Percentiles rank a stretch among this genome's conserved stretches.
Conservation (phyloP, 2,113 vertebrate genomes). For the Psittacara wagleri region DNA sequence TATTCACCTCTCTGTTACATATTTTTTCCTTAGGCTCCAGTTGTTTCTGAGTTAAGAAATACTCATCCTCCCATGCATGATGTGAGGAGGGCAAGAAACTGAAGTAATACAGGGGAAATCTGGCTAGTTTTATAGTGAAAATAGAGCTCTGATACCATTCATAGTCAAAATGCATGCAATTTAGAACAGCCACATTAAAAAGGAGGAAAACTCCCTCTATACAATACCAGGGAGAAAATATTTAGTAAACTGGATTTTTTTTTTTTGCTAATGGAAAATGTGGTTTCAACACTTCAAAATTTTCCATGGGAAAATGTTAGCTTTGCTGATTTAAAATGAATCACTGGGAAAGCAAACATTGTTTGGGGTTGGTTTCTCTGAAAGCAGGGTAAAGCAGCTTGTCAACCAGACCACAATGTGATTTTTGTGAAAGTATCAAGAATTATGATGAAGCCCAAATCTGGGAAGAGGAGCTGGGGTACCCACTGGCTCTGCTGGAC, state of each 20-base stretch:
- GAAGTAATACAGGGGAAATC: background rate
- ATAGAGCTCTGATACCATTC: background rate
- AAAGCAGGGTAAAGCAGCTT: background rate
- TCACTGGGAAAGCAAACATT: conserved; percentile 6
- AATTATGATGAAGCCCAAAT: background rate
- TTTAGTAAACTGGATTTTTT: background rate
- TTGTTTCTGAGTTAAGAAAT: background rate
- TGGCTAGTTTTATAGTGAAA: background rate
- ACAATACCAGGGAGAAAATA: background rate
- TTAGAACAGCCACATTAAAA: background rate
- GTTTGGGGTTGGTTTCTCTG: background rate
- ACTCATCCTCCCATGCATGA: accelerated
- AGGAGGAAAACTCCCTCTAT: background rate
- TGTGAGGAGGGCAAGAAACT: background rate
- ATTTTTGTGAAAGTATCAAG: background rate
- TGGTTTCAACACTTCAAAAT: background rate
- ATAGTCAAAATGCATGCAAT: background rate
- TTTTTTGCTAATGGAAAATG: background rate
- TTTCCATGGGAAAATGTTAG: conserved; percentile 17
- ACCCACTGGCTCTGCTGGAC: background rate
- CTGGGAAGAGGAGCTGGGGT: background rate
- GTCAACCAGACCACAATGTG: background rate
- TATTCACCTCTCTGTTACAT: background rate
- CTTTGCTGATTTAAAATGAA: background rate
- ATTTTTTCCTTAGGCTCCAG: background rate